Evolutionary conservation across 2,888 invertebrate species (phyloP).

Genomic region (Eurytoma californica): DNA sequence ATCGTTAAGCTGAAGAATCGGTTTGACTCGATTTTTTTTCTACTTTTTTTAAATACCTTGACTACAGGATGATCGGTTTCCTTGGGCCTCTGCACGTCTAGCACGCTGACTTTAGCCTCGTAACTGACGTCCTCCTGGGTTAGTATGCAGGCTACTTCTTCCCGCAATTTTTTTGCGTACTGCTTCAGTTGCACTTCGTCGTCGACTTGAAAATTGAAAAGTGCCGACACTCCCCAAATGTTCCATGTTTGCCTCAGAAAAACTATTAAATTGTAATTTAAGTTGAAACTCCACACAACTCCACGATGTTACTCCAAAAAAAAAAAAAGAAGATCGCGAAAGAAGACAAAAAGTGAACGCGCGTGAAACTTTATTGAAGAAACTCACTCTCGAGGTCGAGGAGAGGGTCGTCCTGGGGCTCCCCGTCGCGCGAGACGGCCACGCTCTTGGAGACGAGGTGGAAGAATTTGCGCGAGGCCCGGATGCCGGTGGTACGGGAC

Average conservation of each 20-base stretch:
- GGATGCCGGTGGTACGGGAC: slow-evolving; percentile 21
- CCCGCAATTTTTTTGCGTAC: slow-evolving; percentile 69
- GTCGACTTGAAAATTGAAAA: slow-evolving; percentile 66
- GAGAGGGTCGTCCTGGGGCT: slow-evolving; percentile 20
- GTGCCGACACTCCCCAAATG: slow-evolving; percentile 68
- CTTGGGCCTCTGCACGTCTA: slow-evolving; percentile 59
- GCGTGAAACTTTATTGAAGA: too few relatives aligned
- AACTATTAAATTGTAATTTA: slow-evolving; percentile 58
- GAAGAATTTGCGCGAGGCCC: slow-evolving; percentile 40
- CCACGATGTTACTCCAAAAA: background rate
- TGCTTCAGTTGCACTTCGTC: slow-evolving; percentile 67
- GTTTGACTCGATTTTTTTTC: too few relatives aligned
- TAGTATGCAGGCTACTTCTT: slow-evolving; percentile 66
- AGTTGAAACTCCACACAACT: too few relatives aligned
- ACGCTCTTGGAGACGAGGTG: slow-evolving; percentile 12
- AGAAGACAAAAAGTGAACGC: background rate
- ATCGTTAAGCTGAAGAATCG: too few relatives aligned
- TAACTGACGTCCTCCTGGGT: slow-evolving; percentile 67
- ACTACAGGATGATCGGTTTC: slow-evolving; percentile 62
- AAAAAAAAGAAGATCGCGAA: background rate
- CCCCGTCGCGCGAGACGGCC: background rate
- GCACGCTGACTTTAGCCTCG: slow-evolving; percentile 61
- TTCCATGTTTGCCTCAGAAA: slow-evolving; percentile 70
- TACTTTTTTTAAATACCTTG: slow-evolving; percentile 57
- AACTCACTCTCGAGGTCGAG: slow-evolving; percentile 34